Evolutionary conservation across 1,140 invertebrate genomes (phyloP).

Genomic region (Piezodorus guildinii): DNA sequence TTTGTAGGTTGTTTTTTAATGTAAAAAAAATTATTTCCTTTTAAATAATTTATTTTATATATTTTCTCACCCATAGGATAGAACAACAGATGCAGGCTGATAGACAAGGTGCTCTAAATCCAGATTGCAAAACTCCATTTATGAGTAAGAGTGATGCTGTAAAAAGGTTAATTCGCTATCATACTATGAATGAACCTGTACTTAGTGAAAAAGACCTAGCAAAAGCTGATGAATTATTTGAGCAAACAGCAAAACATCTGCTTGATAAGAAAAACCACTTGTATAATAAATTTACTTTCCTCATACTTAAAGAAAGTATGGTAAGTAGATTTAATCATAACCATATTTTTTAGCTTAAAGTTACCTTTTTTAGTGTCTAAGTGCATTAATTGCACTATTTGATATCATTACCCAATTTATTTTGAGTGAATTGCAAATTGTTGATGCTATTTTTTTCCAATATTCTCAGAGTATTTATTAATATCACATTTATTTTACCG

Average conservation of each 20-base stretch:
- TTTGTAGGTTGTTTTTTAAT: neutral
- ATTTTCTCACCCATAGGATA: constrained; percentile 37
- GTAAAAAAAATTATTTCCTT: neutral
- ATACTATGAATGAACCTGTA: constrained; percentile 62
- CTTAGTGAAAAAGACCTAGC: constrained; percentile 51
- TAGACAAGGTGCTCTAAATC: constrained; percentile 61
- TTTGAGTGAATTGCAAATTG: too few relatives aligned
- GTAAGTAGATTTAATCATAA: constrained; percentile 38
- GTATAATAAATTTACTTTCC: constrained; percentile 63
- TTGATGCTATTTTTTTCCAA: too few relatives aligned
- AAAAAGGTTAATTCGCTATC: constrained; percentile 66
- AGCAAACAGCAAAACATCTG: constrained; percentile 56
- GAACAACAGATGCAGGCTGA: constrained; percentile 66
- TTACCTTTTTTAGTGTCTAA: too few relatives aligned
- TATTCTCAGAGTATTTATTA: too few relatives aligned
- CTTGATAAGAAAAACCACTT: constrained; percentile 61
- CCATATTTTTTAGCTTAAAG: too few relatives aligned
- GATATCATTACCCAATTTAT: too few relatives aligned
- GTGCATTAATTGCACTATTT: too few relatives aligned
- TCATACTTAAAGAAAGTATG: constrained; percentile 74
- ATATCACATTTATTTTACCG: too few relatives aligned
- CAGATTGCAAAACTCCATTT: constrained; percentile 67
- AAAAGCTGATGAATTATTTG: constrained; percentile 66
- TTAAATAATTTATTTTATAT: neutral
- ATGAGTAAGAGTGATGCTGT: constrained; percentile 60